Evolutionary conservation across 1,140 invertebrate species (phyloP).

Genomic region (Phymastichus coffea): DNA sequence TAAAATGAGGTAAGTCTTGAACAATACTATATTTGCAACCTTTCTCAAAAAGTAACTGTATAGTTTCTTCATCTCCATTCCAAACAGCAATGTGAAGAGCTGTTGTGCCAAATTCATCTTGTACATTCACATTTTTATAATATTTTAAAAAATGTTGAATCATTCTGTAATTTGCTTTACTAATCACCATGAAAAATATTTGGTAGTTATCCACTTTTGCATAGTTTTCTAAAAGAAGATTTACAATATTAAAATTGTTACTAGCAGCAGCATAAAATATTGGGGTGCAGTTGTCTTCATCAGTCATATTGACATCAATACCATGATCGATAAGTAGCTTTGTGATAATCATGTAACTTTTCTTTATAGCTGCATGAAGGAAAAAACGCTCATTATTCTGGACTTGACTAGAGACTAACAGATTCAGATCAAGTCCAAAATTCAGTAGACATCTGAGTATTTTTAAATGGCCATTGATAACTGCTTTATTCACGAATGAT

Average conservation of each 20-base stretch:
- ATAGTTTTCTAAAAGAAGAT: background rate
- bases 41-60: background rate
- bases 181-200: background rate
- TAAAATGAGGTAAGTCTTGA: background rate
- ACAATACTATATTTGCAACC: background rate
- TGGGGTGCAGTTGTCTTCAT: background rate
- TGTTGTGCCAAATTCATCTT: conserved; percentile 7
- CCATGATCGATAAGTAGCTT: background rate
- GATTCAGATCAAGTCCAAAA: background rate
- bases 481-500: background rate
- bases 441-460: background rate
- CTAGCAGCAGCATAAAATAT: background rate
- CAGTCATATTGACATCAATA: background rate
- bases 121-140: background rate
- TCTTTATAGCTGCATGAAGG: background rate
- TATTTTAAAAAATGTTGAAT: background rate
- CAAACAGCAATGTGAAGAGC: conserved; percentile 7
- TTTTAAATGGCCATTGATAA: background rate
- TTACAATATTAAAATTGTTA: background rate
- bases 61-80: conserved; percentile 5
- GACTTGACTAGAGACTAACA: too few relatives aligned
- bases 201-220: background rate
- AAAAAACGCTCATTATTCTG: background rate
- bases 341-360: background rate
- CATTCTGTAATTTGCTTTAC: background rate